Evolutionary conservation across 1,140 invertebrate genomes (phyloP).

Genomic region (Drosophila ambigua): DNA sequence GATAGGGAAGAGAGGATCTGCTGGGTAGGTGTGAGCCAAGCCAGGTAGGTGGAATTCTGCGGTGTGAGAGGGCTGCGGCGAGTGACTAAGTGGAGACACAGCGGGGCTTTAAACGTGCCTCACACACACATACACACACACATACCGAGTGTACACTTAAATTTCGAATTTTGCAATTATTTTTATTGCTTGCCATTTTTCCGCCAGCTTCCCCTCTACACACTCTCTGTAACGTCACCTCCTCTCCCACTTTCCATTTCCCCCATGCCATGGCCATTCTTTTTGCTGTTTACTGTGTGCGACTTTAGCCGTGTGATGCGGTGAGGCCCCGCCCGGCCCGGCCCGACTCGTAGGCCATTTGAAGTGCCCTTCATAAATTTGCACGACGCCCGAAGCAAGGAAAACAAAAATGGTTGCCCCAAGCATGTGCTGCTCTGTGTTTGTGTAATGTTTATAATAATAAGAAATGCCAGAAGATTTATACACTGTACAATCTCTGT

Average conservation of each 20-base stretch:
- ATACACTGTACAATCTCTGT: too few species aligned
- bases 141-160: slow-evolving; percentile 64
- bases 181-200: slow-evolving; percentile 78
- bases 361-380: slow-evolving; percentile 70
- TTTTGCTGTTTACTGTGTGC: slow-evolving; percentile 20
- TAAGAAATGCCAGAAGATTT: not conserved
- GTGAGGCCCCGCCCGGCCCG: slow-evolving; percentile 1
- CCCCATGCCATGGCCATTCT: not conserved
- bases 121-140: slow-evolving; percentile 9
- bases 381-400: slow-evolving; percentile 25
- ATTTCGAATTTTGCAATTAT: slow-evolving; percentile 82
- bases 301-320: slow-evolving; percentile 15
- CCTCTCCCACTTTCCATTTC: not conserved
- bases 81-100: too few species aligned
- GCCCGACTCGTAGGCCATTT: slow-evolving; percentile 41
- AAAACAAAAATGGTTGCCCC: slow-evolving; percentile 70
- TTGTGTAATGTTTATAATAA: slow-evolving; percentile 12
- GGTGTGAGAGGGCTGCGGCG: not conserved
- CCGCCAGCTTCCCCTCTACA: slow-evolving; percentile 2
- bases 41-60: not conserved
- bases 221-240: not conserved
- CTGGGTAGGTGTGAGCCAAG: not conserved
- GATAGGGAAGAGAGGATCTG: not conserved
- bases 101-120: slow-evolving; percentile 63
- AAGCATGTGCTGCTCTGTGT: slow-evolving; percentile 23